These are phyloP conservation scores for Chromis chromis DNA, from an alignment of 2,797 vertebrate species.

Conservation along the genomic window DNA sequence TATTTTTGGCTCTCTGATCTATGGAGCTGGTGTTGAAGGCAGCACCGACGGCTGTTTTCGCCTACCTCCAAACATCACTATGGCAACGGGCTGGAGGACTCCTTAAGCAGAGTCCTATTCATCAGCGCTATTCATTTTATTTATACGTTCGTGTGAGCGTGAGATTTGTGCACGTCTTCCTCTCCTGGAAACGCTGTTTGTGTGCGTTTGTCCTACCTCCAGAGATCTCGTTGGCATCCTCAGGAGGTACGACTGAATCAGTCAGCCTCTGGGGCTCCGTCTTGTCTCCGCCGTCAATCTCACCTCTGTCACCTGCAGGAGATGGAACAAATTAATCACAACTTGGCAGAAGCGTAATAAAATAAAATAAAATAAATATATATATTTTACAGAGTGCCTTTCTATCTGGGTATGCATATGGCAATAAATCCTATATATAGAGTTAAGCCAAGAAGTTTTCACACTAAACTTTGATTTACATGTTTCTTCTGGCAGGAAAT, in stretches of 20 bases:
- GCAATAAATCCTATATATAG: background rate
- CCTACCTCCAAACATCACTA: conserved; percentile 54
- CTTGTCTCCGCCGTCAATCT: conserved; percentile 59
- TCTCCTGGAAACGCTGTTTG: conserved; percentile 50
- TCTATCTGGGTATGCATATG: background rate
- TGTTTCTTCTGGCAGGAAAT: too few species aligned
- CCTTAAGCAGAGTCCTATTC: conserved; percentile 18
- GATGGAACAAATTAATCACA: conserved; percentile 32
- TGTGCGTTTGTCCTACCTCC: conserved; percentile 78
- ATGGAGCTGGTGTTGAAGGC: conserved; percentile 28
- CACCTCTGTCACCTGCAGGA: conserved; percentile 67
- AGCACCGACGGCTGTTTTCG: conserved; percentile 36
- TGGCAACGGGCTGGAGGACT: conserved; percentile 51
- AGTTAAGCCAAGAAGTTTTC: too few species aligned
- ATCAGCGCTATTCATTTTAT: conserved; percentile 24
- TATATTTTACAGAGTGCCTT: background rate
- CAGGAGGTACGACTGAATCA: conserved; percentile 65
- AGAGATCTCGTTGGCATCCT: conserved; percentile 82
- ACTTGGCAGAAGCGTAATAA: background rate
- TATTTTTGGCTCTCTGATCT: conserved; percentile 29
- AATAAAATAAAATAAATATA: background rate
- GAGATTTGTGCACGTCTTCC: conserved; percentile 24
- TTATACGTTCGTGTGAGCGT: conserved; percentile 21
- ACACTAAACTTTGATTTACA: too few species aligned
- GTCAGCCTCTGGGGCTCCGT: conserved; percentile 72